Evolutionary conservation across 53 echinoderm and acorn worm species (phyloP).

Genomic region (Henricia sp.): DNA sequence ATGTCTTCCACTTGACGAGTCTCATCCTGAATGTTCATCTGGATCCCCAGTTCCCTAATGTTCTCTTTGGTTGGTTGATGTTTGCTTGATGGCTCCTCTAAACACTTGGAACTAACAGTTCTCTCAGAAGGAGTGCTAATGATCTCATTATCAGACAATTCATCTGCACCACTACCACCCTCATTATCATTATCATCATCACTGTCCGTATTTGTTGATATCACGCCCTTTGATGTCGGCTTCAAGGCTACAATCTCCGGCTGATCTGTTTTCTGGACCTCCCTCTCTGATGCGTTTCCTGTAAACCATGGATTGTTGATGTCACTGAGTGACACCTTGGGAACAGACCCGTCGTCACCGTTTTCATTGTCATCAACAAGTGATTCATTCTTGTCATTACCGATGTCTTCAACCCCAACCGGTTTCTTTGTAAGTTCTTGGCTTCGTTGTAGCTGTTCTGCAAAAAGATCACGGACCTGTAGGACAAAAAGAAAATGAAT

Average conservation of each 20-base stretch:
- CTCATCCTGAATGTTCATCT: too few species aligned
- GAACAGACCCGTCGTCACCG: background rate
- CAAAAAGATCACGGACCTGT: slow-evolving; percentile 81
- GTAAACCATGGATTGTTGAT: slow-evolving; percentile 98
- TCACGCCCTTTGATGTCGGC: slow-evolving; percentile 30
- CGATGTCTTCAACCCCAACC: slow-evolving; percentile 53
- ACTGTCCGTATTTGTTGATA: slow-evolving; percentile 17
- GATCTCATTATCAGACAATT: slow-evolving; percentile 50
- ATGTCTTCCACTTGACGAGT: too few species aligned
- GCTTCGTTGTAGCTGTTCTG: slow-evolving; percentile 80
- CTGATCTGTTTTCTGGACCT: slow-evolving; percentile 26
- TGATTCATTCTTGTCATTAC: slow-evolving; percentile 30
- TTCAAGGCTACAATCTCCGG: slow-evolving; percentile 49
- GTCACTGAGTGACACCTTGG: slow-evolving; percentile 70
- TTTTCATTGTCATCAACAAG: slow-evolving; percentile 26
- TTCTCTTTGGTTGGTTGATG: too few species aligned
- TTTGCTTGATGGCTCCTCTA: too few species aligned
- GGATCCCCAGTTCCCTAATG: too few species aligned
- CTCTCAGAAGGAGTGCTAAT: too few species aligned
- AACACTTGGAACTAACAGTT: too few species aligned
- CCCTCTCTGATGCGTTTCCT: slow-evolving; percentile 25
- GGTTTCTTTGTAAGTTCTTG: slow-evolving; percentile 82
- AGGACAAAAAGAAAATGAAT: slow-evolving; percentile 13
- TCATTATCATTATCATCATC: slow-evolving; percentile 13
- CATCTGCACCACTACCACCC: slow-evolving; percentile 45